Conservation (phyloP, 2,797 vertebrate species). For the Lepus townsendii region DNA sequence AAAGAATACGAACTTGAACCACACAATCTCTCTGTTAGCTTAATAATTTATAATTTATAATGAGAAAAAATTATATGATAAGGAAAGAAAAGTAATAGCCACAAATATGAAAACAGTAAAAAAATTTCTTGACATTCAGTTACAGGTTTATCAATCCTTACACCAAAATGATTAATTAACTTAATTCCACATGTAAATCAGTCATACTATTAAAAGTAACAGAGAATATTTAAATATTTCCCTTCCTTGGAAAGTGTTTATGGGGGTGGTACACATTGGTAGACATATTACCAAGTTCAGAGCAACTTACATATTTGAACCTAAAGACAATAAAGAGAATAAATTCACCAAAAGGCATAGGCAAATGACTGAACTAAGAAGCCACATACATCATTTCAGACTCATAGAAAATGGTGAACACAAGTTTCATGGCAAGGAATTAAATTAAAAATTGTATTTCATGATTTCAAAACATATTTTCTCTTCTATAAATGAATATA, state of each 20-base stretch:
- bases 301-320: constrained; percentile 40
- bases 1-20: neutral
- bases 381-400: neutral
- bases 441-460: constrained; percentile 53
- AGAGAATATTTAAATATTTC: constrained; percentile 61
- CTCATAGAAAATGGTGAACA: neutral
- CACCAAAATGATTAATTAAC: constrained; percentile 66
- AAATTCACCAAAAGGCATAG: neutral
- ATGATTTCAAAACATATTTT: neutral
- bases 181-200: constrained; percentile 56
- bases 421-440: neutral
- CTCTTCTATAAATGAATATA: neutral
- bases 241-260: constrained; percentile 15
- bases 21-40: constrained; percentile 2
- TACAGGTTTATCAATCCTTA: constrained; percentile 59
- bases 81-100: neutral
- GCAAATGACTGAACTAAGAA: constrained; percentile 39
- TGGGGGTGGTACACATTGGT: neutral
- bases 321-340: constrained; percentile 16
- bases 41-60: constrained; percentile 51
- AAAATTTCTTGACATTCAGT: constrained; percentile 3
- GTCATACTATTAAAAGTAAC: constrained; percentile 46
- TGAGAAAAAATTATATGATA: constrained; percentile 50
- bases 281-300: constrained; percentile 54
- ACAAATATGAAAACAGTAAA: constrained; percentile 57